Evolutionary conservation across 2,888 invertebrate species (phyloP), one percentile per base, ranked within the genome.

Genomic region (Polymixis flavicincta): DNA sequence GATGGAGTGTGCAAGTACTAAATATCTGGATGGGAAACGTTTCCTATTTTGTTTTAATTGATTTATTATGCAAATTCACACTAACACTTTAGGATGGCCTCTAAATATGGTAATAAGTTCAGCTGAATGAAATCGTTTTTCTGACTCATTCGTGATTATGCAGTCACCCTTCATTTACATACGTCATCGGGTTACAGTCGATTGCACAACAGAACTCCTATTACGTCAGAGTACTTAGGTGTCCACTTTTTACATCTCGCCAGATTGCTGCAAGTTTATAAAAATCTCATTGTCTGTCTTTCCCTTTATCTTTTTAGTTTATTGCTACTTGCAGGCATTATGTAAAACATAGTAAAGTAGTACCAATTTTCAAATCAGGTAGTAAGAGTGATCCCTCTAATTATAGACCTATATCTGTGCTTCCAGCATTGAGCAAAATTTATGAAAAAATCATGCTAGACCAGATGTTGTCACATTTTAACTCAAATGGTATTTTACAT

Each of bases 191-290:
- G 7, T 19, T 28, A 14, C 4, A 32, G 28, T 42, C 19, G 59
- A 59, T n/a, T 52, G 42, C 6, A 13, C 65, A 54, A 32, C 32
- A 25, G 13, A 52, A 9, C 22, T 25, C 8, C 25, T 45, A 48
- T 54, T 37, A 25, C 11, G 22, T 45, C 22, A 48, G 19, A 64
- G 14, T 52, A n/a, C 55, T 55, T 14, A 48, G 13, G 2, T 45
- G 4, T 45, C 32, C 48, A 7, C n/a, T 64, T 64, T 22, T 13
- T 22, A 52, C 52, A 61, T 37, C 17, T 54, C 25, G 32, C 52
- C 54, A 74, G 76, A 52, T 61, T 74, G 45, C 66, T 54, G 45
- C 14, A 19, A 76, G 14, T 55, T 50, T 28, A 28, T 66, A 37
- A 67, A n/a, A 28, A 42, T 50, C 19, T 42, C 37, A 37, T 42